Base-by-base conservation (phyloP, 2,888 invertebrate species). In the Tanypteryx hageni region DNA sequence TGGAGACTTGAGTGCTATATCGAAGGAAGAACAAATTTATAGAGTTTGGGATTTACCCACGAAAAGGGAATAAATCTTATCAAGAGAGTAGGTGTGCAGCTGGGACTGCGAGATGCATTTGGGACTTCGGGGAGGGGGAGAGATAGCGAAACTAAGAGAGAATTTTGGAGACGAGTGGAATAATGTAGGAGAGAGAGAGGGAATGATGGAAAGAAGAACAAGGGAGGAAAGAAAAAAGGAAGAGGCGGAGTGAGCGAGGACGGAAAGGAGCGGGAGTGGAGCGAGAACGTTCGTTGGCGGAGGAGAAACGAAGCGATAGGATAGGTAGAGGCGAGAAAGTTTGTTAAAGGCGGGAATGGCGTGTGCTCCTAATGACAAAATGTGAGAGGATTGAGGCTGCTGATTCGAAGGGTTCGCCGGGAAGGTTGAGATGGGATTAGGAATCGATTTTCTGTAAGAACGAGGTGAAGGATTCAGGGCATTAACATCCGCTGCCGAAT, bases 361-460 rank as follows among this genome's bases (percentile, higher is more conserved):
- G 76, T 76, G 76, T 10, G 27, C 18, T 76, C 76, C 22, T 76
- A 76, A 76, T 76, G 76, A 76, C 27, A 76, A 76, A 76, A 76
- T 76, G 76, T 76, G 76, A 76, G 76, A 5, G 22, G 76, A 27
- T 13, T 13, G 76, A 76, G 76, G 13, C 22, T 68, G 68, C n/a
- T 68, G 68, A 68, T 76, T 14, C 76, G 22, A 27, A 76, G 76
- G 76, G 27, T 27, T 76, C 76, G 7, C 68, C 68, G 18, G n/a
- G n/a, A 68, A 5, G 76, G 76, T 76, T 27, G 22, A 27, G 27
- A 76, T 76, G 76, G 76, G 27, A 76, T 4, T 27, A 13, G 7
- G 11, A 27, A 76, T 76, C 76, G 76, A 76, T 76, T 27, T 76
- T 76, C 76, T 76, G 76, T 27, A 76, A 76, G 76, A 76, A 76